Conservation (phyloP, 2,888 invertebrate genomes). For the Drosophila diplacantha region DNA sequence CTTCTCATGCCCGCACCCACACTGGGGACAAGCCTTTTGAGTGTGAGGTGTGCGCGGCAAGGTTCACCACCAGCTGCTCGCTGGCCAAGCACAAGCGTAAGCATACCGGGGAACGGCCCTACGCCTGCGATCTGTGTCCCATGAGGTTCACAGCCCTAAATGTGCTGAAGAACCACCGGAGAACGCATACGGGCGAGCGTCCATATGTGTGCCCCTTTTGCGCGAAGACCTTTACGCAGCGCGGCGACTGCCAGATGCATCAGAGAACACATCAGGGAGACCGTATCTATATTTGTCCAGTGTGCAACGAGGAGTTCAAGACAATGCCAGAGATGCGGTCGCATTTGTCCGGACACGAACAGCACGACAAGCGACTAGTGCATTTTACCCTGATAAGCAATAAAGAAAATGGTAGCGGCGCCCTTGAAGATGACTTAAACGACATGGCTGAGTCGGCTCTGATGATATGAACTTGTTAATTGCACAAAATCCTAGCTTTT, state of each 20-base stretch:
- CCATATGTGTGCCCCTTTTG: constrained; percentile 80
- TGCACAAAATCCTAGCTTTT: background rate
- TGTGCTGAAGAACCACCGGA: constrained; percentile 80
- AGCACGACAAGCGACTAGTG: constrained; percentile 56
- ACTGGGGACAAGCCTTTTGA: constrained; percentile 82
- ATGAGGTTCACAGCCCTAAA: constrained; percentile 81
- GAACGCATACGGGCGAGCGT: constrained; percentile 81
- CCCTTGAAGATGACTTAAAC: constrained; percentile 44
- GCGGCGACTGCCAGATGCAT: constrained; percentile 80
- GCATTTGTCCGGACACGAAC: constrained; percentile 78
- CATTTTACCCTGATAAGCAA: constrained; percentile 54
- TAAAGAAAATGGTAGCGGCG: constrained; percentile 48
- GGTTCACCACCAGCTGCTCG: constrained; percentile 81
- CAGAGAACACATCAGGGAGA: constrained; percentile 80
- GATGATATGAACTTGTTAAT: constrained; percentile 6
- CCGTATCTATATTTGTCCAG: constrained; percentile 67
- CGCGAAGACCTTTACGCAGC: constrained; percentile 80
- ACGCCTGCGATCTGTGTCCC: constrained; percentile 81
- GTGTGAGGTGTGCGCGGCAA: constrained; percentile 80
- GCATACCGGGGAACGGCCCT: constrained; percentile 81
- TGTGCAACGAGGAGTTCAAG: constrained; percentile 76
- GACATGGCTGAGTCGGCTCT: constrained; percentile 36
- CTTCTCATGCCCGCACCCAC: constrained; percentile 80
- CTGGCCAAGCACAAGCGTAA: constrained; percentile 80
- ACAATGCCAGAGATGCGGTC: constrained; percentile 79